These are phyloP conservation scores for Cheumatopsyche charites DNA, from an alignment of 1,140 invertebrate genomes.

Conservation along the genomic window DNA sequence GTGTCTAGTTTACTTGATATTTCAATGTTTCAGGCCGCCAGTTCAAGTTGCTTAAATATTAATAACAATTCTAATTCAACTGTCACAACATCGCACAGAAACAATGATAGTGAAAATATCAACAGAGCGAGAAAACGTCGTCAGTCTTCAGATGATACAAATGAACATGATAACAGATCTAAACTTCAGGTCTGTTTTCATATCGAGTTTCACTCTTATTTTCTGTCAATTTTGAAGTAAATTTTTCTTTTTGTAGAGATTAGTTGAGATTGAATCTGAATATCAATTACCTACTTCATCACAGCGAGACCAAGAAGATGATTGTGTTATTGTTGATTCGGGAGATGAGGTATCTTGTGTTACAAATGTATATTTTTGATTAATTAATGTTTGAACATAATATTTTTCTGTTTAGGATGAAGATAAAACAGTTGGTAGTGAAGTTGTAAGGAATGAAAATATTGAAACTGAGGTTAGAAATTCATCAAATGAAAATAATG, in stretches of 20 bases:
- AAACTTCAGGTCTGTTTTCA: slow-evolving; percentile 48
- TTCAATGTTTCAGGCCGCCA: slow-evolving; percentile 38
- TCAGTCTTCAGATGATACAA: slow-evolving; percentile 18
- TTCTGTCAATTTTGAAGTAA: slow-evolving; percentile 13
- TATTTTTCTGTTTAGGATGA: slow-evolving; percentile 8
- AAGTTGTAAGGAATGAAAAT: slow-evolving; percentile 4
- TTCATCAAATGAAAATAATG: slow-evolving; percentile 28
- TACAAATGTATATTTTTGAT: too few species aligned
- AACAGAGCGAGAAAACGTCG: slow-evolving; percentile 40
- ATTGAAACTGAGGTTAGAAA: background rate
- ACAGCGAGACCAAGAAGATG: slow-evolving; percentile 74
- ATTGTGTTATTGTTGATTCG: slow-evolving; percentile 70
- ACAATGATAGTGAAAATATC: background rate
- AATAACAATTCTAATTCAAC: slow-evolving; percentile 45
- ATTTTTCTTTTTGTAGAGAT: slow-evolving; percentile 8
- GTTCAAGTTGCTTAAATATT: slow-evolving; percentile 32
- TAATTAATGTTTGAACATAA: slow-evolving; percentile 49
- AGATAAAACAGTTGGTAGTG: slow-evolving; percentile 1
- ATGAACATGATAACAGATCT: slow-evolving; percentile 50
- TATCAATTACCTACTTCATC: slow-evolving; percentile 74
- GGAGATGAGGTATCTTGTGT: slow-evolving; percentile 67
- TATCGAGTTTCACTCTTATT: background rate
- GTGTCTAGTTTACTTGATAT: background rate
- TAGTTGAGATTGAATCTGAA: slow-evolving; percentile 59
- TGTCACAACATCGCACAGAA: slow-evolving; percentile 42